phyloP scores from a whole-genome alignment of 2,113 vertebrate genomes.

The Gymnarchus niloticus region DNA sequence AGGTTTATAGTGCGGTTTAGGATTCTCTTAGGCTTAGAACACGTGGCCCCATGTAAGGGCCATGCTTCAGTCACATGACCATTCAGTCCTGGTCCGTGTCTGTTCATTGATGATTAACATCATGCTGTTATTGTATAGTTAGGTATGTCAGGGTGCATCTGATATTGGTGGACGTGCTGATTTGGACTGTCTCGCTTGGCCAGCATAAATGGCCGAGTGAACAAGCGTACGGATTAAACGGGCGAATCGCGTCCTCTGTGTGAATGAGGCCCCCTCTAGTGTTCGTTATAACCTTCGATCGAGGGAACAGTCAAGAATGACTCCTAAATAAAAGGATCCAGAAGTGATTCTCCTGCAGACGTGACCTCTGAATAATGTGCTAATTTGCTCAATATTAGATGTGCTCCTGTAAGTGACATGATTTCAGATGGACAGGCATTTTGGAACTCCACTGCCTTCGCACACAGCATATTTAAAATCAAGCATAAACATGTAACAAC shows the following conservation, averaged over 20 bases:
- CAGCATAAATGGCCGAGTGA: no score
- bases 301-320: not conserved
- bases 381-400: not conserved
- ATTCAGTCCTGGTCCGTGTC: no score
- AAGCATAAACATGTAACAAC: not conserved
- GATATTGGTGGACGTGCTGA: no score
- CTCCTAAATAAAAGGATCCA: not conserved
- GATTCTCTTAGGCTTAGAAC: not conserved
- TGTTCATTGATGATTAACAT: no score
- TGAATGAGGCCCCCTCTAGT: no score
- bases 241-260: no score
- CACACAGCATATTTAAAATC: not conserved
- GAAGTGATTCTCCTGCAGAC: not conserved
- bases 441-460: not conserved
- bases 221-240: no score
- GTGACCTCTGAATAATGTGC: not conserved
- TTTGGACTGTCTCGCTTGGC: no score
- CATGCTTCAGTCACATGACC: not conserved
- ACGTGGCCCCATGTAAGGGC: not conserved
- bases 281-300: not conserved
- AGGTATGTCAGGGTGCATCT: no score
- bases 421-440: not conserved
- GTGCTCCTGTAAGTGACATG: not conserved
- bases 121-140: no score
- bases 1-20: not conserved